A percentile compares a stretch with the other conserved stretches of the same genome.
Evolutionary conservation across 2,797 vertebrate genomes (phyloP).

Genomic region (Taenioides sp.): DNA sequence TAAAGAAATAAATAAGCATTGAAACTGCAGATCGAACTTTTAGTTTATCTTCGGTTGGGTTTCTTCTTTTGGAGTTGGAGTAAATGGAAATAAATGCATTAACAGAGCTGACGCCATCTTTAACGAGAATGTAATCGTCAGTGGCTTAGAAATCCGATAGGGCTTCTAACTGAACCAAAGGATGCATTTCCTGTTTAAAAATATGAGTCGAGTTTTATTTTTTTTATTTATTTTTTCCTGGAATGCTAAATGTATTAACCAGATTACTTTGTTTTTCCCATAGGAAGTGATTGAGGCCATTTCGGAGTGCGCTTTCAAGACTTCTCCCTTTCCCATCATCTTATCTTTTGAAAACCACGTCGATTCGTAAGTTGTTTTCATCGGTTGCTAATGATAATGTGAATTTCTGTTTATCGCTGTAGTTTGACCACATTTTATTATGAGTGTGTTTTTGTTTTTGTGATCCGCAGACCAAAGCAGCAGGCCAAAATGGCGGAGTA

Average conservation of each 20-base stretch:
- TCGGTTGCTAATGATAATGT: neutral
- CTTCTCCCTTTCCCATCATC: slow-evolving; percentile 91
- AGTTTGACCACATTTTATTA: slow-evolving; percentile 1
- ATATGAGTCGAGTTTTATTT: neutral
- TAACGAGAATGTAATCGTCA: slow-evolving; percentile 53
- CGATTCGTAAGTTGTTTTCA: slow-evolving; percentile 88
- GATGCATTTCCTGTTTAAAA: slow-evolving; percentile 14
- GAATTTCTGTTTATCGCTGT: neutral
- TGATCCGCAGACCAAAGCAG: slow-evolving; percentile 86
- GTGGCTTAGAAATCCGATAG: slow-evolving; percentile 43
- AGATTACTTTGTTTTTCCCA: slow-evolving; percentile 2
- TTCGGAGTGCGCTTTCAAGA: slow-evolving; percentile 96
- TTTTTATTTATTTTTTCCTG: neutral
- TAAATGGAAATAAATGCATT: slow-evolving; percentile 54
- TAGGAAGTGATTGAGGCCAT: slow-evolving; percentile 98
- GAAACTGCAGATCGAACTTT: no score
- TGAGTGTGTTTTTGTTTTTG: slow-evolving; percentile 29
- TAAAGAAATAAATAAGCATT: no score
- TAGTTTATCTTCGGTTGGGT: slow-evolving; percentile 19
- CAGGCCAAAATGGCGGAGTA: slow-evolving; percentile 99
- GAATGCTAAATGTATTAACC: neutral
- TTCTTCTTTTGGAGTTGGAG: slow-evolving; percentile 38
- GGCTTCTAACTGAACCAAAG: slow-evolving; percentile 12
- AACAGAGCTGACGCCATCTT: slow-evolving; percentile 43
- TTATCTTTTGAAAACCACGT: slow-evolving; percentile 98